These are phyloP conservation scores for Agrotis puta DNA, from an alignment of 2,888 invertebrate species.

Conservation along the genomic window DNA sequence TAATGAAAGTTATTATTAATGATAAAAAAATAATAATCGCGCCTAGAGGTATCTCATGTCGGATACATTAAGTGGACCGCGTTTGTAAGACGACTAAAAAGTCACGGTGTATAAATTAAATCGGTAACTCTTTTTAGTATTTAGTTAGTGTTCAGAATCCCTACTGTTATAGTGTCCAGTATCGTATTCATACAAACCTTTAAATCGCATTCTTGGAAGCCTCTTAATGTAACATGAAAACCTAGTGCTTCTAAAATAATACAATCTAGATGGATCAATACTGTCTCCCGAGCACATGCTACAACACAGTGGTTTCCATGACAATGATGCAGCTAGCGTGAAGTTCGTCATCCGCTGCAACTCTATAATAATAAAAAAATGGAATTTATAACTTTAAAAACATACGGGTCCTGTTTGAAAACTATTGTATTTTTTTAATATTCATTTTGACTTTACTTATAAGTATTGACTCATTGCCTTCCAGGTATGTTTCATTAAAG, in stretches of 20 bases:
- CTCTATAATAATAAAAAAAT: neutral
- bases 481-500: neutral
- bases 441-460: neutral
- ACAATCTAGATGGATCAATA: constrained; percentile 34
- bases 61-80: too few species aligned
- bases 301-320: constrained; percentile 17
- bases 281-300: neutral
- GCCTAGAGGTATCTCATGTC: too few species aligned
- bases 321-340: constrained; percentile 21
- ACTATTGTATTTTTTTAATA: neutral
- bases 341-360: neutral
- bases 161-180: neutral
- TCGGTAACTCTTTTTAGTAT: too few species aligned
- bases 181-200: neutral
- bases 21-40: too few species aligned
- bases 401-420: neutral
- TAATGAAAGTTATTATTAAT: too few species aligned
- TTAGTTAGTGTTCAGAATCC: neutral
- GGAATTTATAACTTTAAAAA: too few species aligned
- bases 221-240: constrained; percentile 27
- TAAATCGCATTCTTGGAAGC: constrained; percentile 1
- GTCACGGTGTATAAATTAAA: neutral
- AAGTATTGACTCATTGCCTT: neutral
- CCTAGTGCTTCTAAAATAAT: constrained; percentile 36
- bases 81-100: too few species aligned